Evolutionary conservation across 1,140 invertebrate species (phyloP).

Genomic region (Helicoverpa zea): DNA sequence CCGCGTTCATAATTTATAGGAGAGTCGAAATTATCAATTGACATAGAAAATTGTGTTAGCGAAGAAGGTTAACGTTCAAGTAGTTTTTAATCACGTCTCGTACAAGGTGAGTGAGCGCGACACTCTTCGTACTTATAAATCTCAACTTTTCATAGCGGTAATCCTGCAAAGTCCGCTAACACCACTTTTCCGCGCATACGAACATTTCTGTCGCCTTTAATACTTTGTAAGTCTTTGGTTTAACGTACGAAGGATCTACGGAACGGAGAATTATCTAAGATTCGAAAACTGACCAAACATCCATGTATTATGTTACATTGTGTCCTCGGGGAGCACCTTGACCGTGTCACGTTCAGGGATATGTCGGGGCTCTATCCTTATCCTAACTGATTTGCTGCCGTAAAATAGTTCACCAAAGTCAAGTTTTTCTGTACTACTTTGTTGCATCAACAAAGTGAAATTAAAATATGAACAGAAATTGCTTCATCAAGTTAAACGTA

Average conservation of each 20-base stretch:
- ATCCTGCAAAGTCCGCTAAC: constrained; percentile 2
- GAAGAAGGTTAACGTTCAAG: constrained; percentile 1
- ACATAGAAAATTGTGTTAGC: not conserved
- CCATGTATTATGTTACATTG: not conserved
- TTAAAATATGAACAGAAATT: no score
- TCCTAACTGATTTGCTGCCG: no score
- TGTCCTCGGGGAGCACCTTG: not conserved
- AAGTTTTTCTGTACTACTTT: no score
- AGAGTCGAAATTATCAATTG: not conserved
- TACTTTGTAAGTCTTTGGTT: constrained; percentile 27
- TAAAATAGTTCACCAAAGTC: no score
- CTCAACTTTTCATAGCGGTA: constrained; percentile 15
- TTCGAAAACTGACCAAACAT: not conserved
- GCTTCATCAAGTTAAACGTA: no score
- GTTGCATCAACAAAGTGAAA: no score
- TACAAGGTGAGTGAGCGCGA: not conserved
- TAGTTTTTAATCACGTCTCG: constrained; percentile 30
- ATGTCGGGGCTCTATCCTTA: no score
- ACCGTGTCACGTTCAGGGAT: not conserved
- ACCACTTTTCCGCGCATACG: constrained; percentile 20
- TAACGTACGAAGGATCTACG: constrained; percentile 16
- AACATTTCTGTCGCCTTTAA: constrained; percentile 16
- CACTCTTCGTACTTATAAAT: not conserved
- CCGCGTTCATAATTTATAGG: not conserved
- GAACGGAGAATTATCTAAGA: not conserved